Evolutionary conservation across 2,797 vertebrate genomes (phyloP).

Genomic region (Glossophaga mutica): DNA sequence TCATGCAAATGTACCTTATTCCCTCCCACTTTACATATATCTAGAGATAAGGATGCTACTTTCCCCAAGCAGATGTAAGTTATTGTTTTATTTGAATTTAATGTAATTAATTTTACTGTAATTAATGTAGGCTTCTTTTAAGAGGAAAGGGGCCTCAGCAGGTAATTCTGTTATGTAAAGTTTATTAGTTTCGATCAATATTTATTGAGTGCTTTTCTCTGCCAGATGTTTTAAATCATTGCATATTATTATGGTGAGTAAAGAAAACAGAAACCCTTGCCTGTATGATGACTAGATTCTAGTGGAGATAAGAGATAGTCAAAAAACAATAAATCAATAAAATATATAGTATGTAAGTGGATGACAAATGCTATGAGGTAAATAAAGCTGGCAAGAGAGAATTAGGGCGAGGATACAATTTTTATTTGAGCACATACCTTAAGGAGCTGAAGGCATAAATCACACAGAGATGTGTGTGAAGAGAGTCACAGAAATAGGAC

Average conservation of each 20-base stretch:
- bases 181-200: not conserved
- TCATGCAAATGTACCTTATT: not conserved
- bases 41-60: not conserved
- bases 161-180: not conserved
- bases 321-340: not conserved
- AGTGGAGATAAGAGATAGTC: rapidly evolving
- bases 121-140: not conserved
- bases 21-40: not conserved
- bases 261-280: not conserved
- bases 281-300: not conserved
- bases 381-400: not conserved
- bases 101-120: not conserved
- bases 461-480: not conserved
- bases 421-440: not conserved
- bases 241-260: not conserved
- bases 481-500: rapidly evolving
- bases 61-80: not conserved
- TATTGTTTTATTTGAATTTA: not conserved
- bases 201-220: not conserved
- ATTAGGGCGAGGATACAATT: rapidly evolving
- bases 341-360: not conserved
- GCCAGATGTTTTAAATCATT: not conserved
- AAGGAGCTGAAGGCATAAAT: not conserved
- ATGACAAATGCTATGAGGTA: not conserved
- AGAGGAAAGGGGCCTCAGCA: not conserved